phyloP scores from a whole-genome alignment of 2,113 vertebrate genomes.

The Anarhynchus alexandrinus region DNA sequence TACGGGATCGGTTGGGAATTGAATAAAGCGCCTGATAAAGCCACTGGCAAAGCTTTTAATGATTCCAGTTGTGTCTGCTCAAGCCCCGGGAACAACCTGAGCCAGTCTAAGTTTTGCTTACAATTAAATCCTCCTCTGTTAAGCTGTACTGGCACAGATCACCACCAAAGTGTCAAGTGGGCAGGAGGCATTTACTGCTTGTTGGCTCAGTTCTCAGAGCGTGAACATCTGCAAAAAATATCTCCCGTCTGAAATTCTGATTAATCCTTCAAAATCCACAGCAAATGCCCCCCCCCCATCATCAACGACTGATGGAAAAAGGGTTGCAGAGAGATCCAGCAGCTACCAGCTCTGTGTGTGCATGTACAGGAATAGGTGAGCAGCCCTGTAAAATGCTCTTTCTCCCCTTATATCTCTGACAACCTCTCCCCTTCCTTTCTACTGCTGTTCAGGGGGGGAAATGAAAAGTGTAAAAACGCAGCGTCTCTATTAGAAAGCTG shows the following conservation, averaged over 20 bases:
- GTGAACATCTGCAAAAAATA: not conserved
- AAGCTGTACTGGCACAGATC: not conserved
- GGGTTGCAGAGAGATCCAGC: not conserved
- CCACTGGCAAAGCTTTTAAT: not conserved
- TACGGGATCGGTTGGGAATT: not conserved
- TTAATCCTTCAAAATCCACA: not conserved
- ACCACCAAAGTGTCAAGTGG: not conserved
- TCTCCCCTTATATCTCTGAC: accelerated
- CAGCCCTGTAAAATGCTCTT: not conserved
- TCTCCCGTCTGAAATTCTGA: not conserved
- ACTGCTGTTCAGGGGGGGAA: not conserved
- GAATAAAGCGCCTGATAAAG: not conserved
- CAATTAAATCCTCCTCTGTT: not conserved
- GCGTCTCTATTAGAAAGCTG: not conserved
- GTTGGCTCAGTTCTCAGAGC: not conserved
- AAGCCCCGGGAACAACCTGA: not conserved
- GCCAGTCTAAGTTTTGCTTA: not conserved
- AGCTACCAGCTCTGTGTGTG: not conserved
- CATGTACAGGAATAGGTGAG: accelerated
- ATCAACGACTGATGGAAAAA: not conserved
- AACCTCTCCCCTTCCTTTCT: not conserved
- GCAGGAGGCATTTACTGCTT: not conserved
- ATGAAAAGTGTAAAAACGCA: not conserved
- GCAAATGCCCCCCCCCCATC: not conserved
- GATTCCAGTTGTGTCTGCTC: not conserved